phyloP scores from a whole-genome alignment of 2,888 invertebrate genomes.

The Rhimphoctona megacephalus region DNA sequence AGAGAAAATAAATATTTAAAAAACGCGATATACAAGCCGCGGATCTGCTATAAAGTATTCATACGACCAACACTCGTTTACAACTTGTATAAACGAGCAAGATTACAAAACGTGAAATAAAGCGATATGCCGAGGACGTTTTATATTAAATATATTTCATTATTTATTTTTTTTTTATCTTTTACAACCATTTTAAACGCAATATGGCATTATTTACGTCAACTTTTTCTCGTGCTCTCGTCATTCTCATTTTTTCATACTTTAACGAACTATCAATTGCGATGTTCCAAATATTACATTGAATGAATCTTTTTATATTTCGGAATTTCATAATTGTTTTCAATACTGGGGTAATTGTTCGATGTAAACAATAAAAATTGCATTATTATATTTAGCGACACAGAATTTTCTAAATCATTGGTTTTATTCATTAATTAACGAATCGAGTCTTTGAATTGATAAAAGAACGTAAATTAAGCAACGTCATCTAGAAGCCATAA shows the following conservation, averaged over 20 bases:
- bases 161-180: conserved; percentile 5
- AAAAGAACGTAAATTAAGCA: background rate
- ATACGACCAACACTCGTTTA: conserved; percentile 11
- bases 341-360: background rate
- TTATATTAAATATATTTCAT: background rate
- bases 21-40: background rate
- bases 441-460: background rate
- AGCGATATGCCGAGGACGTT: conserved; percentile 18
- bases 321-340: background rate
- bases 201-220: background rate
- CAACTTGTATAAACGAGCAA: conserved; percentile 26
- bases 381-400: background rate
- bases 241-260: background rate
- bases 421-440: background rate
- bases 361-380: background rate
- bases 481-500: no score
- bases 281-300: background rate
- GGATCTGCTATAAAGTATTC: conserved; percentile 51
- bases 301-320: background rate
- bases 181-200: background rate
- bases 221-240: background rate
- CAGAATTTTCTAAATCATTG: background rate
- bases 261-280: background rate
- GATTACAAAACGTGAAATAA: conserved; percentile 37
- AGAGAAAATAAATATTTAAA: conserved; percentile 25